Evolutionary conservation across 2,888 invertebrate species (phyloP), one percentile per base, ranked within the genome.

Genomic region (Agrotis puta): DNA sequence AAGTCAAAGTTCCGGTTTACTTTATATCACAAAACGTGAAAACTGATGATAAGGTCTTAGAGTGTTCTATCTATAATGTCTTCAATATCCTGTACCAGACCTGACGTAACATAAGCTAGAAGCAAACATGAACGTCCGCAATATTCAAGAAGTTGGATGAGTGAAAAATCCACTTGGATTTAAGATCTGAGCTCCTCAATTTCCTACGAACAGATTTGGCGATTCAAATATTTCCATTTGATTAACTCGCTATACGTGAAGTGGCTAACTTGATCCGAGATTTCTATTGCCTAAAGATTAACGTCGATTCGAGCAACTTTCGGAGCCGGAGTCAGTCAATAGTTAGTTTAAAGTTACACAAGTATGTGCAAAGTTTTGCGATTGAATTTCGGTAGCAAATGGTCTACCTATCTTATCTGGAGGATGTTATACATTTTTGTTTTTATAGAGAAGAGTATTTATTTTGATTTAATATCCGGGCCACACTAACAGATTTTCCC

Each of bases 281-380:
- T 85, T 83, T 77, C 73, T 74, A 78, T 73, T 85, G 76, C 74
- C 76, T 77, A 68, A 77, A 80, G 79, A 85, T 85, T 85, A 74
- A 84, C 69, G 82, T 82, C 56, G 69, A 77, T 72, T 57, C 79
- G 70, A 64, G 61, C n/a, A 79, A 65, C 64, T 66, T 77, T 77
- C 64, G 43, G 57, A 58, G 73, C 54, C 43, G n/a, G 58, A 85
- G 67, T 81, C 75, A 58, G 73, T 81, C 79, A 80, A 86, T 85
- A 87, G 81, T 84, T 77, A 82, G 77, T 81, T 81, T 75, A 74
- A 81, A 83, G 75, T 87, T 83, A 13, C 13, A 47, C 59, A 80
- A 85, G 74, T 76, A 85, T 86, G 76, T 79, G 64, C 71, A 64
- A 80, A 85, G 80, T 77, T 85, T 70, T 18, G 6, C 69, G 71